Evolutionary conservation across 2,797 vertebrate genomes (phyloP), one percentile per base, ranked within the genome.

Genomic region (Mormyrops boulengeri): DNA sequence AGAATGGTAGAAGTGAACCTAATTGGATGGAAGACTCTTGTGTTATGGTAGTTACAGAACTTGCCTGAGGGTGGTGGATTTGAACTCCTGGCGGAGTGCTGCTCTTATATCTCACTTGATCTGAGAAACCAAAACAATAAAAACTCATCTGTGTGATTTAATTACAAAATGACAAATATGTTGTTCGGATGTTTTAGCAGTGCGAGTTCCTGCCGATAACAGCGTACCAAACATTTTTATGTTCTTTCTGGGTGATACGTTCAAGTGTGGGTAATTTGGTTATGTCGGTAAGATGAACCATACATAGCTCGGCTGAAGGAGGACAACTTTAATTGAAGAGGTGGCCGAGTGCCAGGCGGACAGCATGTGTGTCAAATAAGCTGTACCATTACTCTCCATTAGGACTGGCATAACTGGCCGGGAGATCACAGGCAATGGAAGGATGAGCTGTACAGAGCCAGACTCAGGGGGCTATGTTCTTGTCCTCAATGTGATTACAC

Each of bases 401-500:
- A 85, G 88, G 57, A 52, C n/a, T 26, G 49, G 14, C 53, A 19
- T 66, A 82, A 50, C 55, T 62, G 57, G 53, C 73, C n/a, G 53
- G 52, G 44, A 62, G 19, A 85, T 22, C 52, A 3, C 77, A 47
- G 88, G 34, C 38, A 34, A 7, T 89, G 52, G 49, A 88, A 8
- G 73, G 55, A 55, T 60, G 57, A 8, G 57, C 87, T 66, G 12
- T 14, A n/a, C 17, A 57, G 87, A 34, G 9, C 9, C 34, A n/a
- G 57, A 34, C 57, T 47, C 22, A 0, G 19, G 87, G 87, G 55
- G 8, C 87, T 47, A 22, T 49, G 57, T 26, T 88, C 57, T 14
- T 88, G 60, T 88, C 87, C 87, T 88, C 55, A 66, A 90, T 91
- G 90, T 91, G 90, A 93, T 93, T 93, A 93, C 86, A 89, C 77